phyloP scores from a whole-genome alignment of 1,140 invertebrate species.

The Melitaea cinxia region DNA sequence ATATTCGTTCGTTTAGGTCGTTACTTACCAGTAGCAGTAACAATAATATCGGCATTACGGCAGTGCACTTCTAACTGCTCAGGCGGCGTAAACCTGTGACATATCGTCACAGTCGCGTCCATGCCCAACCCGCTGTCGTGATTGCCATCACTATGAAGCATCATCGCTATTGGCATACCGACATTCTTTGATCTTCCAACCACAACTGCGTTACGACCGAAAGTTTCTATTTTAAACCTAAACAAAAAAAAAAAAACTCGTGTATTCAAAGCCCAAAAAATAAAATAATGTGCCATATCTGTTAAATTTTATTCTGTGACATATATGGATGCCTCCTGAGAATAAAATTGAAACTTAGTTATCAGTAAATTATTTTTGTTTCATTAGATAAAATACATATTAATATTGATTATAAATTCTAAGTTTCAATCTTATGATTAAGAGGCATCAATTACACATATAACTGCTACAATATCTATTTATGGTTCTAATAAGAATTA shows the following conservation, averaged over 20 bases:
- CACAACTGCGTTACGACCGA: slow-evolving; percentile 93
- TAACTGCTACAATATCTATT: too few species aligned
- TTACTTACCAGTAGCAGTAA: slow-evolving; percentile 87
- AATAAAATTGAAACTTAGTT: too few species aligned
- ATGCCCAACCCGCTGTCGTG: slow-evolving; percentile 84
- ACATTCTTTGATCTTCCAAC: slow-evolving; percentile 95
- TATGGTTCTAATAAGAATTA: too few species aligned
- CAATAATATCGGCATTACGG: slow-evolving; percentile 90
- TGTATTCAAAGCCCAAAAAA: background rate
- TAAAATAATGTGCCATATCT: background rate
- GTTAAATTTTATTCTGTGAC: background rate
- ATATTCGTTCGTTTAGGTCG: background rate
- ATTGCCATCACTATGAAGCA: slow-evolving; percentile 89
- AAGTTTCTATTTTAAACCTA: slow-evolving; percentile 88
- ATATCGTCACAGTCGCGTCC: slow-evolving; percentile 93
- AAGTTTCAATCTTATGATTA: too few species aligned
- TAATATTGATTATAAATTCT: too few species aligned
- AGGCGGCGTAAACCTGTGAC: slow-evolving; percentile 91
- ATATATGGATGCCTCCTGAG: too few species aligned
- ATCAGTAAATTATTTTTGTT: too few species aligned
- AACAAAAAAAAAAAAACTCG: slow-evolving; percentile 51
- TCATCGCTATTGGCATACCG: slow-evolving; percentile 91
- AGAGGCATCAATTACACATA: too few species aligned
- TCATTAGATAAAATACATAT: too few species aligned
- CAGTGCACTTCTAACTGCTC: slow-evolving; percentile 87